Percentiles rank a stretch among this genome's conserved stretches.
Conservation (phyloP, 2,888 invertebrate genomes). For the Athetis lepigone region DNA sequence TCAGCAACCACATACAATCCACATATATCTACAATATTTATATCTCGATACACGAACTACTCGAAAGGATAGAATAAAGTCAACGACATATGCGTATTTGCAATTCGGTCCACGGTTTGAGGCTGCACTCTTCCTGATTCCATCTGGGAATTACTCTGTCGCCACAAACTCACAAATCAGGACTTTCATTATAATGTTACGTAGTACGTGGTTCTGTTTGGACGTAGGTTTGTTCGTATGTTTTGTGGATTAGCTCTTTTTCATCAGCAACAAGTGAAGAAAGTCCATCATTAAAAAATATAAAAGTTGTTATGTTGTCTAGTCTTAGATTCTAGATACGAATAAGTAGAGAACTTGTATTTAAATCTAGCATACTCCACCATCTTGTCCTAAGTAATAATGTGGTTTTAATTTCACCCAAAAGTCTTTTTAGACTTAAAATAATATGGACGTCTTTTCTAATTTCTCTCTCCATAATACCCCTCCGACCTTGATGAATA, state of each 20-base stretch:
- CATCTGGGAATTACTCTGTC: conserved; percentile 89
- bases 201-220: conserved; percentile 38
- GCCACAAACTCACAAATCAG: conserved; percentile 88
- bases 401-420: too few relatives aligned
- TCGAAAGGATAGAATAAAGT: conserved; percentile 78
- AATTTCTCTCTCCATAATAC: too few relatives aligned
- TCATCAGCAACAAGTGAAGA: not conserved
- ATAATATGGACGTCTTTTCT: too few relatives aligned
- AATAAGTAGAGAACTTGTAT: too few relatives aligned
- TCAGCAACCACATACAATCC: conserved; percentile 20
- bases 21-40: conserved; percentile 52
- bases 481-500: too few relatives aligned
- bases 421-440: too few relatives aligned
- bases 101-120: conserved; percentile 84
- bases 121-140: conserved; percentile 89
- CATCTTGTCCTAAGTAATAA: too few relatives aligned
- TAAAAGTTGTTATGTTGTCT: too few relatives aligned
- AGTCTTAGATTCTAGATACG: too few relatives aligned
- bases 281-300: not conserved
- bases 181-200: conserved; percentile 82
- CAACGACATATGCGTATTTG: conserved; percentile 86
- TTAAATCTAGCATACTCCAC: too few relatives aligned
- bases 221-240: not conserved
- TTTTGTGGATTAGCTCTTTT: not conserved
- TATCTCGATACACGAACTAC: conserved; percentile 58